phyloP scores from a whole-genome alignment of 2,113 vertebrate species.

The Xiphorhynchus elegans region DNA sequence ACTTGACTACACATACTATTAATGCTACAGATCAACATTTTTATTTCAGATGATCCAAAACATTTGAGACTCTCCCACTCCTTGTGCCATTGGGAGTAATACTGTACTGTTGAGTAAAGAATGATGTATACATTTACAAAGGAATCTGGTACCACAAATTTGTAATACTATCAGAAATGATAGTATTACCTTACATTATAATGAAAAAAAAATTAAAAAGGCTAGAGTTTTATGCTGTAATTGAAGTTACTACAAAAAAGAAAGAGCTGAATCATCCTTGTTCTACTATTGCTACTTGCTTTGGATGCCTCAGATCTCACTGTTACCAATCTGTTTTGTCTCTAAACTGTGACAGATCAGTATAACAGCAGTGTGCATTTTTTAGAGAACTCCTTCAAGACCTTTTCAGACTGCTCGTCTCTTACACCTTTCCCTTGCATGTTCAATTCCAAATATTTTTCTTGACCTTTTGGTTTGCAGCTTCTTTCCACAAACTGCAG shows the following conservation, averaged over 20 bases:
- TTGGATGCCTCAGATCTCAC: neutral
- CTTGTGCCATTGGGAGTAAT: neutral
- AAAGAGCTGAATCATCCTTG: neutral
- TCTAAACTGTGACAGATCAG: neutral
- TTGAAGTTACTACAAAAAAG: neutral
- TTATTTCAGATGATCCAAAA: neutral
- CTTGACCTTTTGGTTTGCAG: slow-evolving; percentile 19
- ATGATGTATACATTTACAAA: neutral
- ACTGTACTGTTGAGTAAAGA: neutral
- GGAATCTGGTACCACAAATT: neutral
- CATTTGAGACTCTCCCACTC: neutral
- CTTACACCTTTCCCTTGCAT: neutral
- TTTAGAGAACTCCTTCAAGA: neutral
- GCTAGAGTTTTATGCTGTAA: neutral
- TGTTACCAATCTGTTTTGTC: neutral
- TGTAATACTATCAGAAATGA: neutral
- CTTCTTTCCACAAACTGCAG: slow-evolving; percentile 5
- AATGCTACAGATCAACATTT: neutral
- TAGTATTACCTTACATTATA: neutral
- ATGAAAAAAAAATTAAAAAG: neutral
- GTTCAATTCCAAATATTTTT: slow-evolving; percentile 38
- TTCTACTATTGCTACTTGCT: neutral
- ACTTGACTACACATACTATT: neutral
- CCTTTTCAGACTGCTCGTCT: neutral
- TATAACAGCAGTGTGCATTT: neutral